These are phyloP conservation scores for Saccopteryx leptura DNA, from an alignment of 2,113 vertebrate species.

Conservation along the genomic window DNA sequence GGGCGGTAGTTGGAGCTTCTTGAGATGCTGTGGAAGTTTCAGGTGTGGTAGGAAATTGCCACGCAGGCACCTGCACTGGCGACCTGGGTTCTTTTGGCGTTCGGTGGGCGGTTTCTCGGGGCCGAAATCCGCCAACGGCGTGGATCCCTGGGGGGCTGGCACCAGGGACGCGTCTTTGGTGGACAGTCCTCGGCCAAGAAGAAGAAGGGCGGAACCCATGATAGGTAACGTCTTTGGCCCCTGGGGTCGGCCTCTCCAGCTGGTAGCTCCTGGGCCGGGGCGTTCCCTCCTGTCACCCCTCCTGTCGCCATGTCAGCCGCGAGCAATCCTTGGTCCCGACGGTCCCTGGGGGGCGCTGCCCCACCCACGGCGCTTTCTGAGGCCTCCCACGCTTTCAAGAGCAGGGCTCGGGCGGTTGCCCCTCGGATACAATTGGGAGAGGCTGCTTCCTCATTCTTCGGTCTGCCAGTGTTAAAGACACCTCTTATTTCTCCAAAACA, in stretches of 20 bases:
- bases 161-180: not conserved
- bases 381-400: not conserved
- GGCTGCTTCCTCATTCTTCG: not conserved
- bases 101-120: not conserved
- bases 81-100: not conserved
- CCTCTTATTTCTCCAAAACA: not conserved
- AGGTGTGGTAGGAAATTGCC: not conserved
- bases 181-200: slow-evolving; percentile 54
- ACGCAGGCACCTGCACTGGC: not conserved
- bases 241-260: not conserved
- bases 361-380: not conserved
- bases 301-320: rapidly evolving
- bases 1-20: not conserved
- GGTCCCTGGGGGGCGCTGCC: not conserved
- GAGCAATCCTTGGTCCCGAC: not conserved
- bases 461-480: not conserved
- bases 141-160: not conserved
- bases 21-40: no score
- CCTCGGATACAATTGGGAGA: not conserved
- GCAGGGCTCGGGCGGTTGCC: not conserved
- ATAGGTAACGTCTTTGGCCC: slow-evolving; percentile 73
- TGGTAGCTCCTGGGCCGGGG: not conserved
- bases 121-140: slow-evolving; percentile 72
- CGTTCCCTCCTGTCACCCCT: rapidly evolving
- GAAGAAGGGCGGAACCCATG: slow-evolving; percentile 1